Percentiles rank a stretch among this genome's conserved stretches.
These are phyloP conservation scores for Coelinius sp. DNA, from an alignment of 2,888 invertebrate species.

Conservation along the genomic window DNA sequence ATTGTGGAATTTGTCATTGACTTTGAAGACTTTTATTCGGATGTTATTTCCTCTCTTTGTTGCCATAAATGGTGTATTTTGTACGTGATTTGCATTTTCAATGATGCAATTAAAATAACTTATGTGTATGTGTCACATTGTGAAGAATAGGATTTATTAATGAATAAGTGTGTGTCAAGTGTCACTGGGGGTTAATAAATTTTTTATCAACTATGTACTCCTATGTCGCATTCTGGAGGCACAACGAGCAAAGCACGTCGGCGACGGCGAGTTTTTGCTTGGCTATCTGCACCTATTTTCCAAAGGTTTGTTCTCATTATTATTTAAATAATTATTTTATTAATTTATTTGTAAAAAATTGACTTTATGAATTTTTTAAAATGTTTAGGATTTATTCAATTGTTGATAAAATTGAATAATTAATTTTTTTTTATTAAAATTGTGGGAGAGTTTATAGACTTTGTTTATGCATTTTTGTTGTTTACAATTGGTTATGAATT, in stretches of 20 bases:
- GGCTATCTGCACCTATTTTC: conserved; percentile 27
- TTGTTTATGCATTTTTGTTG: background rate
- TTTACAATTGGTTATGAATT: background rate
- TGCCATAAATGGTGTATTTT: background rate
- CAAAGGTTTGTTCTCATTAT: conserved; percentile 23
- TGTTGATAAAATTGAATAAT: too few relatives aligned
- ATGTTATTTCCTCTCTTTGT: background rate
- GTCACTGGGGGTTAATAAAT: background rate
- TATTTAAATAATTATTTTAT: too few relatives aligned
- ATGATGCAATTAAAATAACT: background rate
- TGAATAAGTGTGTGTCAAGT: background rate
- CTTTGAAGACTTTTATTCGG: background rate
- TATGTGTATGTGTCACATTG: background rate
- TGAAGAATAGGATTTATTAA: background rate
- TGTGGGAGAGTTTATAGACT: too few relatives aligned
- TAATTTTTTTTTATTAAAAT: too few relatives aligned
- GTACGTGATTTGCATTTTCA: background rate
- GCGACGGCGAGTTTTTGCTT: conserved; percentile 28
- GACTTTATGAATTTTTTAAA: too few relatives aligned
- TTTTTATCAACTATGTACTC: conserved; percentile 8
- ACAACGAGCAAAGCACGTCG: conserved; percentile 24
- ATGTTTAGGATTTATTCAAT: too few relatives aligned
- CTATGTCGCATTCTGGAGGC: conserved; percentile 16
- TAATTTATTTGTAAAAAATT: too few relatives aligned
- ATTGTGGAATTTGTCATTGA: background rate